Percentiles rank a stretch among this genome's conserved stretches.
phyloP scores from a whole-genome alignment of 2,113 vertebrate species.

The Fregetta grallaria region DNA sequence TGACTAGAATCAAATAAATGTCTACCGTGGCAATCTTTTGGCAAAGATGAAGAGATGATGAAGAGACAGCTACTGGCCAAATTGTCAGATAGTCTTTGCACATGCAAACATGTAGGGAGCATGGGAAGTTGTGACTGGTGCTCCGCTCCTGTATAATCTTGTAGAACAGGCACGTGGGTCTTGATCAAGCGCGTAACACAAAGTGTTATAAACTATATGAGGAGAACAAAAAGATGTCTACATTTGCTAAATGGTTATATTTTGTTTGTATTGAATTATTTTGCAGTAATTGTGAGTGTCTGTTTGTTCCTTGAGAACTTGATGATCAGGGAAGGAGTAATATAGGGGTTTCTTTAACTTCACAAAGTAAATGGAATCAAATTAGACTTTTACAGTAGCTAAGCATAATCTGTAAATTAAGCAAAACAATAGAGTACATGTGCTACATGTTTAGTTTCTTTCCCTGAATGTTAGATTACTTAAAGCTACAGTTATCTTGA shows the following conservation, averaged over 20 bases:
- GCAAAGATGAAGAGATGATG: not conserved
- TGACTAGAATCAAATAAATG: not conserved
- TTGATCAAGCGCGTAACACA: rapidly evolving
- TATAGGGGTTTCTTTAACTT: not conserved
- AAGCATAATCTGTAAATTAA: not conserved
- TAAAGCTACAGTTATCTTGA: not conserved
- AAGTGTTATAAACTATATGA: not conserved
- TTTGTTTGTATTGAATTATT: not conserved
- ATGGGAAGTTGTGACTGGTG: no score
- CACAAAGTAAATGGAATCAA: not conserved
- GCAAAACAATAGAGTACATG: rapidly evolving
- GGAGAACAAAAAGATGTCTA: not conserved
- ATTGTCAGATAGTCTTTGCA: not conserved
- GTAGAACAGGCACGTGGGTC: rapidly evolving
- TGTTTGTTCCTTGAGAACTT: not conserved
- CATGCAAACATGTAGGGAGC: not conserved
- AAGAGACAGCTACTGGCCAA: not conserved
- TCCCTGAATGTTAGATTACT: not conserved
- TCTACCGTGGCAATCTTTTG: not conserved
- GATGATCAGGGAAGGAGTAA: not conserved
- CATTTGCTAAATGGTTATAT: not conserved
- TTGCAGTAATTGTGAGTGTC: not conserved
- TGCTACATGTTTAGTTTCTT: not conserved
- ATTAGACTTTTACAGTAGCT: not conserved
- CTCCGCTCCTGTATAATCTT: rapidly evolving